Base-by-base conservation (phyloP, 2,113 vertebrate species). In the Coptodon rendalli region DNA sequence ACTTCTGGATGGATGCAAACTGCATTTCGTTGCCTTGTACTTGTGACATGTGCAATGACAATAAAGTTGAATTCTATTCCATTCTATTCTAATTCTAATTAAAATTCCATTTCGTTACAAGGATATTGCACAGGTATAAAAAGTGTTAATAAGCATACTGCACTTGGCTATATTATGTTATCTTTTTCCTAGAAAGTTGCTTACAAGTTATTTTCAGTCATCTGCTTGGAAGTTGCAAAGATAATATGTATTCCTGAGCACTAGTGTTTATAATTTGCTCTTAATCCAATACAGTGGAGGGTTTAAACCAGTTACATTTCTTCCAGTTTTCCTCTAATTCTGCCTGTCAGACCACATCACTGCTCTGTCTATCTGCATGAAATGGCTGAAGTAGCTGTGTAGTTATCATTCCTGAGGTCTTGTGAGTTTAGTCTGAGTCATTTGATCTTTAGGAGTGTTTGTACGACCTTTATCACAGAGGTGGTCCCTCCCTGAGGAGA, bases 381-480 rank as follows among this genome's bases (percentile, higher is more conserved):
- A 73, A 56, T n/a, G 76, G 57, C 40, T 2, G n/a, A 24, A 80
- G 83, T 82, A 12, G 79, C 68, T 19, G 57, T 92, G 87, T 85
- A 82, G 87, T 89, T 91, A 78, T 87, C 91, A 89, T 92, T 86
- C 92, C 89, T 89, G 82, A 86, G 88, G 86, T 85, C 84, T 52
- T 73, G 87, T 89, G 91, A 87, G 81, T 83, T 86, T 84, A 53
- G 43, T 76, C 80, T 50, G 57, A 4, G 88, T 85, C 84, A 81
- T 89, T 22, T 82, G 89, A 92, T 87, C 90, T 87, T 80, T 48
- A 71, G 53, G 81, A 80, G 53, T 3, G 57, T 89, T 91, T 89
- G 89, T 79, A 6, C 9, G 11, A 48, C 84, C 86, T 78, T 45
- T 78, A 82, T 63, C 89, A 79, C 90, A 9, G 54, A 79, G 88